These are phyloP conservation scores for Hephaestus fuliginosus DNA, from an alignment of 2,797 vertebrate species.

Conservation along the genomic window DNA sequence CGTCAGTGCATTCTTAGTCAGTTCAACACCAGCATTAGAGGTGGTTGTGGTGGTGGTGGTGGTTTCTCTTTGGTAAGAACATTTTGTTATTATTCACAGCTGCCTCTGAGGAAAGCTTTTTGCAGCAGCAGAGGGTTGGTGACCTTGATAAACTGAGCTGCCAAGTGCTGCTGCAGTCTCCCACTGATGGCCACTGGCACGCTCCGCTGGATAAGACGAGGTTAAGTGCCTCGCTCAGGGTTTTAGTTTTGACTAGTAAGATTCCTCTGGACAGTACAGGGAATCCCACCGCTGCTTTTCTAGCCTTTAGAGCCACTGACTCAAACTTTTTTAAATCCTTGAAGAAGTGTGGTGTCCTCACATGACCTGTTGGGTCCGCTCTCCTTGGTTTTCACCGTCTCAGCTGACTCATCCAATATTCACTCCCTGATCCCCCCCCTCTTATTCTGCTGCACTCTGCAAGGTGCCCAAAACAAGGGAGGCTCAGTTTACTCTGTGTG, in stretches of 20 bases:
- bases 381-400: conserved; percentile 72
- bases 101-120: conserved; percentile 23
- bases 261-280: not conserved
- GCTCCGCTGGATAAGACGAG: not conserved
- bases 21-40: conserved; percentile 25
- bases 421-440: conserved; percentile 62
- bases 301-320: not conserved
- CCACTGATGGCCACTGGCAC: not conserved
- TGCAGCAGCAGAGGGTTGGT: not conserved
- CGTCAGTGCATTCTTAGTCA: conserved; percentile 1
- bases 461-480: conserved; percentile 82
- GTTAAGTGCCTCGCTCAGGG: conserved; percentile 5
- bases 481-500: conserved; percentile 77
- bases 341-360: conserved; percentile 57
- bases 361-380: conserved; percentile 63
- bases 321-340: conserved; percentile 29
- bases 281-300: conserved; percentile 20
- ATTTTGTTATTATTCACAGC: conserved; percentile 23
- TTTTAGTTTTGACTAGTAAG: conserved; percentile 15
- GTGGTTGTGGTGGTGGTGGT: not conserved
- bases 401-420: conserved; percentile 76
- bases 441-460: conserved; percentile 67
- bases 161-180: not conserved
- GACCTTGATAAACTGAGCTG: conserved; percentile 19
- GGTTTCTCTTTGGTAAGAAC: conserved; percentile 21